Evolutionary conservation across 2,113 vertebrate genomes (phyloP), one percentile per base, ranked within the genome.

Genomic region (Nesogale talazaci): DNA sequence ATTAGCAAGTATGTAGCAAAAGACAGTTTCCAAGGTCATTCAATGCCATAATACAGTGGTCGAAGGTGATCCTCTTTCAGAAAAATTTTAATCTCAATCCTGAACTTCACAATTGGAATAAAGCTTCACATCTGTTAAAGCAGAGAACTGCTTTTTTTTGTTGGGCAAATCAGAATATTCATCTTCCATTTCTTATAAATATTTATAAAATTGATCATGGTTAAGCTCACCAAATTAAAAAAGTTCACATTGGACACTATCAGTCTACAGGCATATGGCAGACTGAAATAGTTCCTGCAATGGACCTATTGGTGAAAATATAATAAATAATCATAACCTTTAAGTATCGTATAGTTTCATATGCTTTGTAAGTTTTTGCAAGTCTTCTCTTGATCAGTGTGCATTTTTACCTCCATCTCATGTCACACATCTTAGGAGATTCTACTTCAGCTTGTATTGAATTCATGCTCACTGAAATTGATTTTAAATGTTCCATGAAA

Each of bases 381-480:
- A 19, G 3, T 4, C 8, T 34, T 76, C 59, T 78, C 36, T 46
- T 85, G 12, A 12, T 88, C 59, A 12, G 56, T 3, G 69, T 0
- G 4, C 59, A 36, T 69, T 86, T 85, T 88, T 92, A 42, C 20
- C 27, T n/a, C 2, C 9, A 34, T 52, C n/a, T 63, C 1, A n/a
- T 92, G 1, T 67, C 83, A 59, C 3, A 86, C 22, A 52, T 82
- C 40, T 81, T 90, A 82, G 57, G 31, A 89, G 40, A 89, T 86
- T 95, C 46, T 16, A 86, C 69, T 82, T 92, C 69, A 91, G 82
- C 10, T 85, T 78, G 84, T 79, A 89, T 3, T 52, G 46, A 86
- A 46, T 86, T 90, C 40, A 2, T 42, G 8, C 69, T 95, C 84
- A 31, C 61, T 95, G 20, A 67, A 59, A 17, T 85, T 79, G 12